phyloP scores from a whole-genome alignment of 2,113 vertebrate species.

The Esox niger region DNA sequence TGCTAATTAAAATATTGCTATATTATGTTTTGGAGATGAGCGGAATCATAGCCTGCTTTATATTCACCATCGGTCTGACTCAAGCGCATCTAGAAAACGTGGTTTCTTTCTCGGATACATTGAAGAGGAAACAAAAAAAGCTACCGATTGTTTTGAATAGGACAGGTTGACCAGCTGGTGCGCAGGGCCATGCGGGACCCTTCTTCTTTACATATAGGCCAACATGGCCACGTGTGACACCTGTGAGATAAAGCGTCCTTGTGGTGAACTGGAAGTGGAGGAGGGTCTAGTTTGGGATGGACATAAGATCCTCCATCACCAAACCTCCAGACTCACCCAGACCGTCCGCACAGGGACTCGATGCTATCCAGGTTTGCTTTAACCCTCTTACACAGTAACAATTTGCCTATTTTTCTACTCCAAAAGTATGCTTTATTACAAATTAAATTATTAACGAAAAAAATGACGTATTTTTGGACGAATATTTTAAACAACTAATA shows the following conservation, averaged over 20 bases:
- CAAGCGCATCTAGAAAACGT: background rate
- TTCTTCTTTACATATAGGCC: background rate
- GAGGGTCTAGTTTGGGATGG: background rate
- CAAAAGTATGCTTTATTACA: too few species aligned
- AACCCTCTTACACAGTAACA: too few species aligned
- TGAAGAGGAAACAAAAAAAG: conserved; percentile 2
- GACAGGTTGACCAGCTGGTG: conserved; percentile 15
- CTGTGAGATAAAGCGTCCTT: background rate
- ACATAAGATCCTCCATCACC: background rate
- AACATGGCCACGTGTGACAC: too few species aligned
- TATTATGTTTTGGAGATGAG: background rate
- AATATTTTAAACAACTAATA: too few species aligned
- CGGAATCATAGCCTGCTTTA: background rate
- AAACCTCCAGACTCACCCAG: background rate
- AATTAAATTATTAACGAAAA: too few species aligned
- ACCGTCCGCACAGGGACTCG: too few species aligned
- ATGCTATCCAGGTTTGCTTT: too few species aligned
- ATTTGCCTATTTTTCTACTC: too few species aligned
- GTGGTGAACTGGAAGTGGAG: background rate
- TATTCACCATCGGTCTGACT: background rate
- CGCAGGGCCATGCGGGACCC: background rate
- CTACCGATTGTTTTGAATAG: conserved; percentile 11
- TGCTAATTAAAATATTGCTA: background rate
- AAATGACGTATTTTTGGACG: too few species aligned
- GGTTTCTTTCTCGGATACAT: background rate